A percentile compares a stretch with the other conserved stretches of the same genome.
Evolutionary conservation across 2,113 vertebrate genomes (phyloP).

Genomic region (Bubalus kerabau): DNA sequence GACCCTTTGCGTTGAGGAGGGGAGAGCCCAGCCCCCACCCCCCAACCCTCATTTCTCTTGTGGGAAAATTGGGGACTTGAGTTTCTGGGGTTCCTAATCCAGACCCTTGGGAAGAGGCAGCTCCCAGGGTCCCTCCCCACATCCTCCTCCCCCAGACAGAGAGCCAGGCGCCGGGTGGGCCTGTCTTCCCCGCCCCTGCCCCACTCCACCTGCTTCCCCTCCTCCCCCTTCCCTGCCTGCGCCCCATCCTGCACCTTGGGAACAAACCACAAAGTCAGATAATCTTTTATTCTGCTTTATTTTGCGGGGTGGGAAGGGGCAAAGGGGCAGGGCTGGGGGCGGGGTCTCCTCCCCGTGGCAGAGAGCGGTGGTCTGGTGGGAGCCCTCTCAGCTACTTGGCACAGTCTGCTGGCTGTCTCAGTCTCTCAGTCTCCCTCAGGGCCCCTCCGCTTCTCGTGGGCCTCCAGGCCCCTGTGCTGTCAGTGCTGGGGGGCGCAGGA

Average conservation of each 20-base stretch:
- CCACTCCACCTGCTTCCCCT: neutral
- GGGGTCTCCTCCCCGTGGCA: neutral
- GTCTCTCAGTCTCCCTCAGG: neutral
- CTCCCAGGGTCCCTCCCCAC: neutral
- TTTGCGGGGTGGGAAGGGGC: neutral
- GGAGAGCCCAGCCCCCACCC: too few relatives aligned
- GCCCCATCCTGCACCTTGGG: neutral
- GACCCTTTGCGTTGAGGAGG: too few relatives aligned
- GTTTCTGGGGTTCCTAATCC: neutral
- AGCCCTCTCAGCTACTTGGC: neutral
- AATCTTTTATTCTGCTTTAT: conserved; percentile 50
- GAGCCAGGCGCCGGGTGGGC: neutral
- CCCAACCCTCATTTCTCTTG: neutral
- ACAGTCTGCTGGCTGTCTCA: neutral
- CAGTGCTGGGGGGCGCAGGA: neutral
- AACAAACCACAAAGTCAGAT: conserved; percentile 17
- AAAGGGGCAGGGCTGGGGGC: accelerated
- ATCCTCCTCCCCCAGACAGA: accelerated
- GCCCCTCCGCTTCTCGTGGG: neutral
- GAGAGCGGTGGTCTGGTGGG: neutral
- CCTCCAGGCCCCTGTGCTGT: neutral
- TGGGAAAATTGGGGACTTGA: neutral
- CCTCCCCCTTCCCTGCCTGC: accelerated
- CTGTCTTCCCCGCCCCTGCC: accelerated
- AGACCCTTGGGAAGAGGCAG: neutral